Percentiles rank a stretch among this genome's conserved stretches.
Evolutionary conservation across 2,888 invertebrate genomes (phyloP).

Genomic region (Phaedon cochleariae): DNA sequence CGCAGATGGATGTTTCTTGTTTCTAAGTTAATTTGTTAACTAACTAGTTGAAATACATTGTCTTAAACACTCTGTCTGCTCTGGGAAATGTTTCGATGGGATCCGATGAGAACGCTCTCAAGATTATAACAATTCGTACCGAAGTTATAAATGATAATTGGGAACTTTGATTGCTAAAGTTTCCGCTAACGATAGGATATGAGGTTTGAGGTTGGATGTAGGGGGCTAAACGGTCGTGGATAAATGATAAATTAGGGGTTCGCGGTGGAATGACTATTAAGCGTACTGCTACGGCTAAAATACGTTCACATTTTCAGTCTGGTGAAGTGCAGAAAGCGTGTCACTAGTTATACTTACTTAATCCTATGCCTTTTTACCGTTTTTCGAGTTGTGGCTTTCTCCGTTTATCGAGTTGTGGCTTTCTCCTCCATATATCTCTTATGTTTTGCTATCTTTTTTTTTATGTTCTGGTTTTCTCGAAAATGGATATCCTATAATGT

Average conservation of each 20-base stretch:
- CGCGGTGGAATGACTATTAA: background rate
- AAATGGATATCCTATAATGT: too few relatives aligned
- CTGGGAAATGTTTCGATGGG: conserved; percentile 13
- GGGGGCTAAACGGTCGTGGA: background rate
- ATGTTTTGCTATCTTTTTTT: too few relatives aligned
- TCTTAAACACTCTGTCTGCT: conserved; percentile 27
- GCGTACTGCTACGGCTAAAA: background rate
- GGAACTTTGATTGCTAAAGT: conserved; percentile 28
- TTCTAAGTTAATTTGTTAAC: conserved; percentile 38
- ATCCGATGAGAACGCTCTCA: conserved; percentile 20
- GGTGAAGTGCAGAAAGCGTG: too few relatives aligned
- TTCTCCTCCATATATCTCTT: too few relatives aligned
- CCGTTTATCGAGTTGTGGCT: too few relatives aligned
- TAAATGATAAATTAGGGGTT: background rate
- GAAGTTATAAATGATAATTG: conserved; percentile 30
- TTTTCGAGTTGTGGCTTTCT: too few relatives aligned
- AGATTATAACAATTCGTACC: conserved; percentile 15
- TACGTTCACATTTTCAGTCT: too few relatives aligned
- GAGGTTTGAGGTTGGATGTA: background rate
- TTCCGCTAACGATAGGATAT: conserved; percentile 9
- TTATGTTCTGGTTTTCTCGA: too few relatives aligned
- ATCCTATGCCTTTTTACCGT: too few relatives aligned
- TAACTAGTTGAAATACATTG: conserved; percentile 37
- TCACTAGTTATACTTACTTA: too few relatives aligned
- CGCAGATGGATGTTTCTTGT: conserved; percentile 45